Percentiles rank a stretch among this genome's conserved stretches.
Conservation (phyloP, 2,888 invertebrate species). For the Epistrophella euchroma region DNA sequence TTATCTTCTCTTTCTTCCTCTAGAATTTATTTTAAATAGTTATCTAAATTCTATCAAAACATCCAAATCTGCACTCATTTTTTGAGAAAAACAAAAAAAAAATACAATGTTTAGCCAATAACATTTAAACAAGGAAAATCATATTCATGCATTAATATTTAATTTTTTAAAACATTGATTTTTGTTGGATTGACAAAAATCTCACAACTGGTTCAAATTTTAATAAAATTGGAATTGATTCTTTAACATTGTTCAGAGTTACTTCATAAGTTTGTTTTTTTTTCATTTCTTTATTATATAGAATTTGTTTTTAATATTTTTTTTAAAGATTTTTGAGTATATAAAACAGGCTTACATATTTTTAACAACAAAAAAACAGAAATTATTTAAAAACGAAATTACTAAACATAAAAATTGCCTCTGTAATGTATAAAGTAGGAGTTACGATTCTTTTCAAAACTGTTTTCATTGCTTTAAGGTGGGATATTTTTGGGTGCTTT, state of each 20-base stretch:
- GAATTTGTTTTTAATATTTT: not conserved
- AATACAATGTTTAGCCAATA: not conserved
- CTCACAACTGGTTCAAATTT: not conserved
- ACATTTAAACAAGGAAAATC: not conserved
- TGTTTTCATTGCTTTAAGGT: slow-evolving; percentile 63
- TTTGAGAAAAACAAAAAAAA: slow-evolving; percentile 8
- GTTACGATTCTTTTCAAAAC: slow-evolving; percentile 34
- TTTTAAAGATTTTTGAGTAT: not conserved
- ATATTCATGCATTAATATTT: not conserved
- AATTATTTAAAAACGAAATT: not conserved
- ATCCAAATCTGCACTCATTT: slow-evolving; percentile 10
- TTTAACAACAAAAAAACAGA: slow-evolving; percentile 20
- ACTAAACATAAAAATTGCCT: not conserved
- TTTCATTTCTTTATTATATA: not conserved
- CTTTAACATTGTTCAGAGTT: not conserved
- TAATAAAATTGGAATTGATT: not conserved
- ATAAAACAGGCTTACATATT: slow-evolving; percentile 5
- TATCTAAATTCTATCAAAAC: slow-evolving; percentile 50
- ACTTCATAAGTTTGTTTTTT: not conserved
- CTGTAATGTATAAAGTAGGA: slow-evolving; percentile 4
- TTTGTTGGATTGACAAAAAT: not conserved
- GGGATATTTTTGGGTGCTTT: slow-evolving; percentile 65
- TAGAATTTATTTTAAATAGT: slow-evolving; percentile 51
- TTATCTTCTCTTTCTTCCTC: slow-evolving; percentile 55
- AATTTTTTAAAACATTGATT: not conserved